phyloP scores from a whole-genome alignment of 2,888 invertebrate genomes.

The Galeruca laticollis region DNA sequence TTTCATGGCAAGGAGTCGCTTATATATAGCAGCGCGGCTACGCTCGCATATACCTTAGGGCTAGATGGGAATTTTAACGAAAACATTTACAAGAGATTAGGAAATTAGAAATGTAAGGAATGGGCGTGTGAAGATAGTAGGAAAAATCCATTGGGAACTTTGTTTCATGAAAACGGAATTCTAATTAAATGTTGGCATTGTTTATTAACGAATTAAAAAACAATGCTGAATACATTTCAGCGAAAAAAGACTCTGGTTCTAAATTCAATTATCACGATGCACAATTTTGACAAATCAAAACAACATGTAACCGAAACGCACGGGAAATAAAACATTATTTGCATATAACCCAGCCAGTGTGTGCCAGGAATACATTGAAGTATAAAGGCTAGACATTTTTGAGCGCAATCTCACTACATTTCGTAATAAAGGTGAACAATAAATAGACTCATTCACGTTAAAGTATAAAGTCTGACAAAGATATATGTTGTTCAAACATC shows the following conservation, averaged over 20 bases:
- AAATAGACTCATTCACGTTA: no score
- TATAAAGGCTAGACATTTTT: no score
- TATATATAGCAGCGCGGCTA: neutral
- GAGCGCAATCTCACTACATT: no score
- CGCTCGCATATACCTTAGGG: conserved; percentile 16
- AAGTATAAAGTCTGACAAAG: no score
- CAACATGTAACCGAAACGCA: no score
- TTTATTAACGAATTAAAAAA: neutral
- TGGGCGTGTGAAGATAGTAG: conserved; percentile 2
- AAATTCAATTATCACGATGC: no score
- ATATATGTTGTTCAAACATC: no score
- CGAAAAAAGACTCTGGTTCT: neutral
- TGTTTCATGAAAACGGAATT: conserved; percentile 5
- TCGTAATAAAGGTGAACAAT: no score
- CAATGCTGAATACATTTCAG: neutral
- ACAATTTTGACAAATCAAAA: no score
- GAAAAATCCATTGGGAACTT: conserved; percentile 7
- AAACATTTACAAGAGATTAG: conserved; percentile 31
- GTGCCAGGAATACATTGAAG: no score
- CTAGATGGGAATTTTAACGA: conserved; percentile 28
- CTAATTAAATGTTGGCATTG: conserved; percentile 6
- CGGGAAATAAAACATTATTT: no score
- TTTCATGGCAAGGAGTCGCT: conserved; percentile 27
- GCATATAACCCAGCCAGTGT: no score
- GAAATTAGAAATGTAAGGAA: conserved; percentile 25